Conservation (phyloP, 2,888 invertebrate genomes). For the Sarcophaga variegata region DNA sequence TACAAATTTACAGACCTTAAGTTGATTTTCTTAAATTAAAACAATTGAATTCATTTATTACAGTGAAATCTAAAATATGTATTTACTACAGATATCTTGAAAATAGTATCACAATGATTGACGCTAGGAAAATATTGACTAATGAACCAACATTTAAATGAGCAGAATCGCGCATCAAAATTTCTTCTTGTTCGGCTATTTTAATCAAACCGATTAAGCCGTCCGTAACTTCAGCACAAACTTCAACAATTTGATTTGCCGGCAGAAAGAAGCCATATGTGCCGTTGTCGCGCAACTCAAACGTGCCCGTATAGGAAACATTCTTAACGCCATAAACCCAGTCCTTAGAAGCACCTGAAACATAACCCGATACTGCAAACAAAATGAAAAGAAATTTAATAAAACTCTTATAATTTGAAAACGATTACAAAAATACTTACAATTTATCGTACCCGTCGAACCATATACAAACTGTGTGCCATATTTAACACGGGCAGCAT, state of each 20-base stretch:
- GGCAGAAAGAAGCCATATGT: slow-evolving; percentile 87
- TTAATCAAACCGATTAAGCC: slow-evolving; percentile 83
- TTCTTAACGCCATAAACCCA: slow-evolving; percentile 83
- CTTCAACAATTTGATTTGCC: slow-evolving; percentile 84
- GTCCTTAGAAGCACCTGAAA: slow-evolving; percentile 82
- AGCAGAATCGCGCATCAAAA: slow-evolving; percentile 72
- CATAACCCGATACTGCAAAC: slow-evolving; percentile 77
- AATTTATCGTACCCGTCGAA: slow-evolving; percentile 74
- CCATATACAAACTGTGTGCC: slow-evolving; percentile 74
- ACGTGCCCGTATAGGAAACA: slow-evolving; percentile 83
- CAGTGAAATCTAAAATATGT: no score
- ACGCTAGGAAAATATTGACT: slow-evolving; percentile 74
- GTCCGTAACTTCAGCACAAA: slow-evolving; percentile 84
- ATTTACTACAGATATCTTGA: no score
- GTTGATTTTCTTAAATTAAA: no score
- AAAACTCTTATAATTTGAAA: not conserved
- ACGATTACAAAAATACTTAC: slow-evolving; percentile 69
- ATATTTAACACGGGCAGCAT: slow-evolving; percentile 72
- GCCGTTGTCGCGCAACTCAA: slow-evolving; percentile 87
- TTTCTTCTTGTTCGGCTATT: slow-evolving; percentile 80
- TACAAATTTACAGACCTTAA: no score
- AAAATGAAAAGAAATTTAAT: not conserved
- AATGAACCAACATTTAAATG: slow-evolving; percentile 72
- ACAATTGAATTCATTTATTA: no score
- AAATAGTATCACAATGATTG: slow-evolving; percentile 19